Conservation (phyloP, 2,797 vertebrate species). For the Acanthopagrus latus region DNA sequence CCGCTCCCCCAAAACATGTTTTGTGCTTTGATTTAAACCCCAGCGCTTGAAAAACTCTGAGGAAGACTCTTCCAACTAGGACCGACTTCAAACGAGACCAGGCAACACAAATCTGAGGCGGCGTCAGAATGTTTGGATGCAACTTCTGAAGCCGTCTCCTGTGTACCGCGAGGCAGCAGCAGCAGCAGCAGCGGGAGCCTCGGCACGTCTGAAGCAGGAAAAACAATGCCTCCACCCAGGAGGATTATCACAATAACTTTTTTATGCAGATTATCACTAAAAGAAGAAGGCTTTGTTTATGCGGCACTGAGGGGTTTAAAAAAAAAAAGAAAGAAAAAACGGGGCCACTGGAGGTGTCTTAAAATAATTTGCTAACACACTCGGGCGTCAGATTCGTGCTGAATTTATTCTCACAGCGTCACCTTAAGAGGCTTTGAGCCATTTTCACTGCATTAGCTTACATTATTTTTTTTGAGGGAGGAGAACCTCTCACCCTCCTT, state of each 20-base stretch:
- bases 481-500: background rate
- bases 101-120: slow-evolving; percentile 17
- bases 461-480: slow-evolving; percentile 24
- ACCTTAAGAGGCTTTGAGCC: slow-evolving; percentile 1
- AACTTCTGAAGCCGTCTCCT: slow-evolving; percentile 54
- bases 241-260: slow-evolving; percentile 58
- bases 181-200: slow-evolving; percentile 28
- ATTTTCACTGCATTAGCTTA: slow-evolving; percentile 3
- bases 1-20: slow-evolving; percentile 23
- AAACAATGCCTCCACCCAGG: slow-evolving; percentile 53
- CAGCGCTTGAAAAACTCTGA: slow-evolving; percentile 36
- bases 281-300: slow-evolving; percentile 46
- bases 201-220: slow-evolving; percentile 29
- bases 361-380: slow-evolving; percentile 40
- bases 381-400: background rate
- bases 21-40: slow-evolving; percentile 53
- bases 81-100: slow-evolving; percentile 58
- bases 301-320: background rate
- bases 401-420: slow-evolving; percentile 8
- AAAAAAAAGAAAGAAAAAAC: background rate
- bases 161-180: slow-evolving; percentile 25
- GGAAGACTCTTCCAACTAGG: slow-evolving; percentile 41
- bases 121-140: slow-evolving; percentile 47
- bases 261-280: slow-evolving; percentile 58
- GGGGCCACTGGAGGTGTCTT: slow-evolving; percentile 25